Evolutionary conservation across 2,888 invertebrate genomes (phyloP).

Genomic region (Patella ulyssiponensis): DNA sequence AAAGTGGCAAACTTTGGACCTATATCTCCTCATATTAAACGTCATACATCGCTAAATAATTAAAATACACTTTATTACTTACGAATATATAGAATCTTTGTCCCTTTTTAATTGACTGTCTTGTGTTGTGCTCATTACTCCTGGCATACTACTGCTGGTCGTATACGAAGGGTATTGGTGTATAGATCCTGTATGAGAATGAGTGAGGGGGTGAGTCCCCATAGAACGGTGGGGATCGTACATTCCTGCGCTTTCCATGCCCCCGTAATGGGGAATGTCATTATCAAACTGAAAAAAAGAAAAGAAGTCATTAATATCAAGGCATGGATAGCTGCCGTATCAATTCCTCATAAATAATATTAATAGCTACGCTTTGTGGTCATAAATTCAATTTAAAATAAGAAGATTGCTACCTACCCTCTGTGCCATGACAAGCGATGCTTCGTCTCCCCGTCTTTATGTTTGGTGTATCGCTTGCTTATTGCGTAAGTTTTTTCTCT

Average conservation of each 20-base stretch:
- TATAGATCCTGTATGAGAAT: slow-evolving; percentile 52
- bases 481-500: slow-evolving; percentile 45
- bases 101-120: slow-evolving; percentile 82
- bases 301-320: slow-evolving; percentile 27
- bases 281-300: slow-evolving; percentile 62
- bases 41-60: neutral
- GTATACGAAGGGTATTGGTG: slow-evolving; percentile 62
- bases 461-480: slow-evolving; percentile 37
- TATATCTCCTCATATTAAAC: slow-evolving; percentile 1
- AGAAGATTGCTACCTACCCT: slow-evolving; percentile 53
- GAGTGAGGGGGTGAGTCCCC: slow-evolving; percentile 50
- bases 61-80: slow-evolving; percentile 74
- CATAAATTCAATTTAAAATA: slow-evolving; percentile 48
- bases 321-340: slow-evolving; percentile 27
- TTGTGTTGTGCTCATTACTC: slow-evolving; percentile 58
- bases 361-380: slow-evolving; percentile 31
- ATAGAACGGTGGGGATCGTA: slow-evolving; percentile 62
- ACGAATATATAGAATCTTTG: slow-evolving; percentile 99
- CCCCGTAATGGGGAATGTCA: slow-evolving; percentile 63
- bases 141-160: slow-evolving; percentile 41
- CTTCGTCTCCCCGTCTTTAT: slow-evolving; percentile 26
- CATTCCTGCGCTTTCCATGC: slow-evolving; percentile 54
- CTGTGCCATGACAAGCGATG: slow-evolving; percentile 59
- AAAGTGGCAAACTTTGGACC: slow-evolving; percentile 3
- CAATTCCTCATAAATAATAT: slow-evolving; percentile 40